phyloP scores from a whole-genome alignment of 2,888 invertebrate species.

The Papilio elwesi region DNA sequence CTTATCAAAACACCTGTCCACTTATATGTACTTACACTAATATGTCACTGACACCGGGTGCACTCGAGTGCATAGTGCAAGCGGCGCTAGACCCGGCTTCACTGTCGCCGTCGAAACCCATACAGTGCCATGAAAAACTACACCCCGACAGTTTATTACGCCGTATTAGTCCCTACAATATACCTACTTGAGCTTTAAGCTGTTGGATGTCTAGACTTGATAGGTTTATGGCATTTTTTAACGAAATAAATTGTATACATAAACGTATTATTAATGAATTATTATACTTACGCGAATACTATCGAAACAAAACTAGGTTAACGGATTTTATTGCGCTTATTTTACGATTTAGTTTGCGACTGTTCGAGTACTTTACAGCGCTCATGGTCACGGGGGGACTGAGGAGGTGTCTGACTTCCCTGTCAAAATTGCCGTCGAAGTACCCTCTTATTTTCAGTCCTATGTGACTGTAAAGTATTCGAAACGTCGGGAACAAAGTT shows the following conservation, averaged over 20 bases:
- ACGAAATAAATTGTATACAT: background rate
- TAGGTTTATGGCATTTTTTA: background rate
- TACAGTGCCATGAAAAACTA: conserved; percentile 50
- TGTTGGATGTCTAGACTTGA: background rate
- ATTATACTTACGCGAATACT: too few relatives aligned
- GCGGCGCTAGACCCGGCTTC: conserved; percentile 53
- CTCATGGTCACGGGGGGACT: too few relatives aligned
- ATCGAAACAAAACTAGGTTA: too few relatives aligned
- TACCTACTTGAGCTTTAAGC: background rate
- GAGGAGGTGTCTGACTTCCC: too few relatives aligned
- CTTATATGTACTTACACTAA: conserved; percentile 29
- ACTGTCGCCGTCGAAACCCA: conserved; percentile 56
- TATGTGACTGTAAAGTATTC: too few relatives aligned
- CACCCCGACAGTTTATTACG: conserved; percentile 33
- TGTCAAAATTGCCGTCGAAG: too few relatives aligned
- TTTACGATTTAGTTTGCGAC: too few relatives aligned
- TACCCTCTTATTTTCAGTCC: too few relatives aligned
- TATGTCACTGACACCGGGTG: conserved; percentile 52
- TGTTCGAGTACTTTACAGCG: too few relatives aligned
- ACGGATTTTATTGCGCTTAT: too few relatives aligned
- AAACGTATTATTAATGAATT: too few relatives aligned
- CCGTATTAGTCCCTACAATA: conserved; percentile 24
- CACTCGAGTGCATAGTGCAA: conserved; percentile 60
- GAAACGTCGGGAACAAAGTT: too few relatives aligned
- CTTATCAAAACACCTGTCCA: conserved; percentile 28